Evolutionary conservation across 2,888 invertebrate species (phyloP).

Genomic region (Trissolcus brochymenae): DNA sequence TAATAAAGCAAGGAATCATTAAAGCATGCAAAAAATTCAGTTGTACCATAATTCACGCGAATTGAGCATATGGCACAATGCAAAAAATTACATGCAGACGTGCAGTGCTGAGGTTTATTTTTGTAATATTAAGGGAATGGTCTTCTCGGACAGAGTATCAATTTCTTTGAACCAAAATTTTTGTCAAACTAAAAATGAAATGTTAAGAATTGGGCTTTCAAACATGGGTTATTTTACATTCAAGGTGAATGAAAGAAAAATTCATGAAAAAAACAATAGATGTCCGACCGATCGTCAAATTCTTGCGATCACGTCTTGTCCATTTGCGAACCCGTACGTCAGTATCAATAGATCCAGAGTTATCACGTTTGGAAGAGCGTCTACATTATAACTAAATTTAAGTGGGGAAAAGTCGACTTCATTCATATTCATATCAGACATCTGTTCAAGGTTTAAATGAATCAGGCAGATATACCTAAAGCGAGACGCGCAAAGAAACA

Average conservation of each 20-base stretch:
- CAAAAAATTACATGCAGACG: slow-evolving; percentile 59
- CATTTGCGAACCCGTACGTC: no score
- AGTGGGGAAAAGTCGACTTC: slow-evolving; percentile 51
- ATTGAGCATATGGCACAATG: slow-evolving; percentile 25
- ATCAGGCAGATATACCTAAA: slow-evolving; percentile 14
- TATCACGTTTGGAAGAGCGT: slow-evolving; percentile 38
- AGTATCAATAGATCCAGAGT: slow-evolving; percentile 39
- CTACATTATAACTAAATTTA: slow-evolving; percentile 52
- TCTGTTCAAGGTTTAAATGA: slow-evolving; percentile 48
- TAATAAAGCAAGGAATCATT: slow-evolving; percentile 52
- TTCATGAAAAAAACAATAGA: neutral
- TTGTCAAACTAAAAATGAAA: neutral
- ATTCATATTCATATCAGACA: slow-evolving; percentile 55
- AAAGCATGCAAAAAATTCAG: slow-evolving; percentile 42
- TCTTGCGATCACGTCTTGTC: no score
- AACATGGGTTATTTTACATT: neutral
- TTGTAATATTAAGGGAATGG: neutral
- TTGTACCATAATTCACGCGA: slow-evolving; percentile 17
- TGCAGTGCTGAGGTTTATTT: slow-evolving; percentile 51
- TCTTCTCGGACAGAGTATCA: neutral
- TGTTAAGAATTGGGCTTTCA: neutral
- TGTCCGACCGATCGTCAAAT: neutral
- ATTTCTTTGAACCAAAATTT: neutral
- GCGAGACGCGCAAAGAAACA: slow-evolving; percentile 38
- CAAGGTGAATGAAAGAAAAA: neutral